A percentile compares a stretch with the other conserved stretches of the same genome.
Conservation (phyloP, 1,140 invertebrate species). For the Adoxophyes honmai region DNA sequence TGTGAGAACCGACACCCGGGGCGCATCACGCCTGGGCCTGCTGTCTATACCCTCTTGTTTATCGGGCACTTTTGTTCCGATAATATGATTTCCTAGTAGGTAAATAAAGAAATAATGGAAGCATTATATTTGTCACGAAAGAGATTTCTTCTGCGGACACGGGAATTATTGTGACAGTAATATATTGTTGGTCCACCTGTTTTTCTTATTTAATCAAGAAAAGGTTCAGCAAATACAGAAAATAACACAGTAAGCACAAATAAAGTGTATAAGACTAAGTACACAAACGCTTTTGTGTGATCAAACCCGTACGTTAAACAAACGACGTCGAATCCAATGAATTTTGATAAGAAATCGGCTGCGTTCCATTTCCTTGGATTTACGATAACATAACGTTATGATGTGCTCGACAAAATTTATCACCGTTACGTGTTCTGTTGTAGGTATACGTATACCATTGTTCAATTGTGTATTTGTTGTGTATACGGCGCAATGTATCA, state of each 20-base stretch:
- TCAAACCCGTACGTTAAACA: conserved; percentile 20
- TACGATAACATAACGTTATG: conserved; percentile 16
- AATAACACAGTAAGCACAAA: too few relatives aligned
- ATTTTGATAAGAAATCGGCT: conserved; percentile 17
- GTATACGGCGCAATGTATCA: conserved; percentile 16
- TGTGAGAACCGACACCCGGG: conserved; percentile 1
- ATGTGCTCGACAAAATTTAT: conserved; percentile 17
- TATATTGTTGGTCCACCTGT: not conserved
- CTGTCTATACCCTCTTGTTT: conserved; percentile 11
- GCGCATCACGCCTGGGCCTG: not conserved
- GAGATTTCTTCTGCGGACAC: not conserved
- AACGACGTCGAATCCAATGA: conserved; percentile 16
- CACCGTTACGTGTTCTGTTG: not conserved
- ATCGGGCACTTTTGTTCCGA: not conserved
- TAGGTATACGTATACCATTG: too few relatives aligned
- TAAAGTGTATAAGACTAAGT: too few relatives aligned
- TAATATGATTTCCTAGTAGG: conserved; percentile 1
- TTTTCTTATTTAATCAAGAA: too few relatives aligned
- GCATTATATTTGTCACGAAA: not conserved
- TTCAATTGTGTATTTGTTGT: not conserved
- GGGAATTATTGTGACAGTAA: not conserved
- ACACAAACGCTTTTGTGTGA: not conserved
- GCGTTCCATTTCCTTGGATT: conserved; percentile 18
- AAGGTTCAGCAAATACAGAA: too few relatives aligned
- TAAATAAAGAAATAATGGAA: not conserved